A percentile compares a stretch with the other conserved stretches of the same genome.
These are phyloP conservation scores for Presbytis comata DNA, from an alignment of 2,797 vertebrate genomes.

Conservation along the genomic window DNA sequence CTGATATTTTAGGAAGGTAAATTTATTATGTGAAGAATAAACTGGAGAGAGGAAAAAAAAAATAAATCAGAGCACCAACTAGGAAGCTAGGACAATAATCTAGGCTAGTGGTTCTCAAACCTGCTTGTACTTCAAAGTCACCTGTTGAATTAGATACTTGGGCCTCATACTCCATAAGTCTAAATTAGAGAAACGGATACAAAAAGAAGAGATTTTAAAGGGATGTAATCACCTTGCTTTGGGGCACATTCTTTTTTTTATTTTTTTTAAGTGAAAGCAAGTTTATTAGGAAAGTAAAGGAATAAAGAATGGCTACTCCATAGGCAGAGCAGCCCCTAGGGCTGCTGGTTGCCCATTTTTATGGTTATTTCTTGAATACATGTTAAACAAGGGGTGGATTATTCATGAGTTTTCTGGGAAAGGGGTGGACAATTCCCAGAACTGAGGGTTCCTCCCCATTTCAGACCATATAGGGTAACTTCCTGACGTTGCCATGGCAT, in stretches of 20 bases:
- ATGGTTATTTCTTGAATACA: too few relatives aligned
- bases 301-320: too few relatives aligned
- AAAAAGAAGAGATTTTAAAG: background rate
- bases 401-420: too few relatives aligned
- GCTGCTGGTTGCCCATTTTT: too few relatives aligned
- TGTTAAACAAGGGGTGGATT: too few relatives aligned
- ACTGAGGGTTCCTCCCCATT: too few relatives aligned
- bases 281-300: too few relatives aligned
- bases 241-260: background rate
- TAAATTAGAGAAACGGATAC: background rate
- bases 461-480: too few relatives aligned
- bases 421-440: too few relatives aligned
- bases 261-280: too few relatives aligned
- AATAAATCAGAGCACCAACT: background rate
- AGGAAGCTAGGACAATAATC: background rate
- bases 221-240: background rate
- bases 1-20: background rate
- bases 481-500: too few relatives aligned
- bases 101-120: background rate
- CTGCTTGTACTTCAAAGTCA: background rate
- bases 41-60: background rate
- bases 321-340: too few relatives aligned
- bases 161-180: background rate
- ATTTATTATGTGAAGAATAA: slow-evolving; percentile 1
- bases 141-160: background rate